Evolutionary conservation across 2,113 vertebrate species (phyloP), one percentile per base, ranked within the genome.

Genomic region (Halichoerus grypus): DNA sequence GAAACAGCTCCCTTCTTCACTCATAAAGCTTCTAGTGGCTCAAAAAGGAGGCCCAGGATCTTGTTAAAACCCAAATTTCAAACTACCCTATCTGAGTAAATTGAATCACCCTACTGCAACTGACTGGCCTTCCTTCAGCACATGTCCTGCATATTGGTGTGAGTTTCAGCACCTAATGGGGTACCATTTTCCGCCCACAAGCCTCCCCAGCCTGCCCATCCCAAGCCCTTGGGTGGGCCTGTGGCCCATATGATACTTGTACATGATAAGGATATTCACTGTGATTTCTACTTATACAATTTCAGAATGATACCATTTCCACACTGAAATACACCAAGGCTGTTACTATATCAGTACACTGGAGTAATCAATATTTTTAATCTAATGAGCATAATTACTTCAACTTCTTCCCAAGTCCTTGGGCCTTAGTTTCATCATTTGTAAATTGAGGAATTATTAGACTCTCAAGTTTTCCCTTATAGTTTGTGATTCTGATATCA

Each of bases 61-160:
- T 39, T 42, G 8, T 22, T 46, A 24, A 67, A 93, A 39, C 67
- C 57, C 22, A 76, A 72, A 79, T 65, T n/a, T 81, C 57, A 36
- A 82, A 81, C 31, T 42, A 22, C 0, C 5, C 46, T 33, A 28
- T 1, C 5, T 57, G 3, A 81, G 28, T 6, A 46, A 4, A 21
- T 2, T 79, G 51, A 82, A 21, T 55, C 16, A 3, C 10, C 33
- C 74, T 21, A 19, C 13, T 82, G 72, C 33, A 39, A 7, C 1
- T 7, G 12, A 31, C 0, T 7, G 16, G 61, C 5, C 7, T 85
- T 82, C 59, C 36, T 74, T 71, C 3, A 15, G 31, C 22, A 53
- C 4, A 24, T 53, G 10, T 1, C 26, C 42, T 59, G 46, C 26
- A 1, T 13, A 4, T 4, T 2, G 12, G 61, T 33, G 3, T 33